Conservation (phyloP, 2,113 vertebrate genomes). For the Cygnus buccinator region DNA sequence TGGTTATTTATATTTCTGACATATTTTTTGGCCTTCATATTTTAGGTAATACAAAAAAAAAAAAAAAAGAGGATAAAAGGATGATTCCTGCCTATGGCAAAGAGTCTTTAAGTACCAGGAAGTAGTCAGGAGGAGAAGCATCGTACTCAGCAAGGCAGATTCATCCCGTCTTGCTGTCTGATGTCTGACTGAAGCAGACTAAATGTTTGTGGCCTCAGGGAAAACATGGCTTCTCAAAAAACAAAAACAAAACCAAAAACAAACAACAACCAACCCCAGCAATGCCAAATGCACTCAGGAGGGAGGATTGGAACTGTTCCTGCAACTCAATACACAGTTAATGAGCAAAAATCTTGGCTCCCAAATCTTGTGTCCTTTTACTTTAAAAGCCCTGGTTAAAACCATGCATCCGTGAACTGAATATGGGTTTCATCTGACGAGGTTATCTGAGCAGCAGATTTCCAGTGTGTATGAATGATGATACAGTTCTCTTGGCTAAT, state of each 20-base stretch:
- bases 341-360: not conserved
- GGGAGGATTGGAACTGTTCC: not conserved
- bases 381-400: not conserved
- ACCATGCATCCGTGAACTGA: not conserved
- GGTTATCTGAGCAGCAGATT: constrained; percentile 25
- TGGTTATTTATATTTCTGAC: not conserved
- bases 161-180: not conserved
- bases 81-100: not conserved
- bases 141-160: not conserved
- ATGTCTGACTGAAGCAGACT: not conserved
- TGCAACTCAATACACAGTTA: not conserved
- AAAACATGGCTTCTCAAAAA: not conserved
- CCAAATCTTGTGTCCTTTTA: not conserved
- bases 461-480: not conserved
- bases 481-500: constrained; percentile 31
- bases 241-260: not conserved
- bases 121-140: not conserved
- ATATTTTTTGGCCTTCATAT: not conserved
- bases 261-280: not conserved
- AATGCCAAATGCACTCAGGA: not conserved
- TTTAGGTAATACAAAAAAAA: not conserved
- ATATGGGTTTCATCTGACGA: not conserved
- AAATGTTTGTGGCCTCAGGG: not conserved
- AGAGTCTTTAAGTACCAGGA: not conserved
- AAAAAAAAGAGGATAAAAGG: not conserved